A percentile compares a stretch with the other conserved stretches of the same genome.
phyloP scores from a whole-genome alignment of 92 coral and sea anemone genomes.

The Zoanthus sansibaricus region DNA sequence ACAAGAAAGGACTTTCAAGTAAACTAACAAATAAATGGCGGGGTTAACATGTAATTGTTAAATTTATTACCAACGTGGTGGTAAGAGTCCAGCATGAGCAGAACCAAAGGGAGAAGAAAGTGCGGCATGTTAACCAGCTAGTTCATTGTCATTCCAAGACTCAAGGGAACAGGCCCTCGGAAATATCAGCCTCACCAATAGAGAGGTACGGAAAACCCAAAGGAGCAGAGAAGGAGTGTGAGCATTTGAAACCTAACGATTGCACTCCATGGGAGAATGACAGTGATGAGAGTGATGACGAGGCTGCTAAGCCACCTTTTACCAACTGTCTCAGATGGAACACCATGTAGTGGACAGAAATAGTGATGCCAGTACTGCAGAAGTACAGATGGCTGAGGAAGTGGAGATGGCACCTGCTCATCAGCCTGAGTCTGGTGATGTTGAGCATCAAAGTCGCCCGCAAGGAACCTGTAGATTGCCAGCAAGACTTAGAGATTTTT shows the following conservation, averaged over 20 bases:
- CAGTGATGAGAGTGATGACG: background rate
- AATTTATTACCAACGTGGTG: slow-evolving; percentile 19
- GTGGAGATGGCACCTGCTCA: background rate
- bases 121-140: slow-evolving; percentile 16
- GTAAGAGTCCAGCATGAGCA: background rate
- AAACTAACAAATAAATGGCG: slow-evolving; percentile 22
- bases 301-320: background rate
- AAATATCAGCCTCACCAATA: background rate
- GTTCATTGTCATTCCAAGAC: slow-evolving; percentile 2
- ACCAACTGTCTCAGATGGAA: background rate
- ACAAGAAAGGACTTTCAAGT: slow-evolving; percentile 26
- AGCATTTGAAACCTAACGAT: background rate
- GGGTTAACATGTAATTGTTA: slow-evolving; percentile 6
- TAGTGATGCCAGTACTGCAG: background rate
- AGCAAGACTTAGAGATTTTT: slow-evolving; percentile 17
- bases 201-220: background rate
- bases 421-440: background rate
- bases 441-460: background rate
- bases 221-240: background rate
- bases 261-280: slow-evolving; percentile 1
- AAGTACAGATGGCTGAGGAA: background rate
- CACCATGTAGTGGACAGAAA: slow-evolving; percentile 3
- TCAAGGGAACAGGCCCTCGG: background rate
- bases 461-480: background rate
- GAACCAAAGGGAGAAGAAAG: slow-evolving; percentile 29